These are phyloP conservation scores for Gopherus flavomarginatus DNA, from an alignment of 2,113 vertebrate species.

Conservation along the genomic window DNA sequence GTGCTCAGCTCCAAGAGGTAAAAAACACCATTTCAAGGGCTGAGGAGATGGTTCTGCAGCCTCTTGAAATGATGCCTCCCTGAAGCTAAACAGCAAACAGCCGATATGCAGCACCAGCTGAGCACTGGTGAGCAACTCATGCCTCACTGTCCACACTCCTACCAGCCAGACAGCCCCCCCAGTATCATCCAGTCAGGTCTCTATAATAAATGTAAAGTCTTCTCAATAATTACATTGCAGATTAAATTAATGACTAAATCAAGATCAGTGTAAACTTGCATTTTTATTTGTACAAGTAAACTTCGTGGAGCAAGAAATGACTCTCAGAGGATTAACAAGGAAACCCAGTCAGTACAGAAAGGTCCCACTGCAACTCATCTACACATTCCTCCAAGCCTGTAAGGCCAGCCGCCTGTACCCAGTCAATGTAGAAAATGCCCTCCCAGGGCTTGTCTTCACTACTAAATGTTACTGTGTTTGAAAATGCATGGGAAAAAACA, in stretches of 20 bases:
- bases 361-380: not conserved
- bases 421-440: not conserved
- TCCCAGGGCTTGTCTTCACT: not conserved
- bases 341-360: not conserved
- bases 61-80: fast-evolving
- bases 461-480: not conserved
- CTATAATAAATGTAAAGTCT: not conserved
- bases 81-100: not conserved
- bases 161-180: not conserved
- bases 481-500: not conserved
- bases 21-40: not conserved
- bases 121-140: not conserved
- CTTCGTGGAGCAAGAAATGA: not conserved
- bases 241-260: not conserved
- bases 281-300: not conserved
- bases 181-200: not conserved
- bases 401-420: not conserved
- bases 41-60: not conserved
- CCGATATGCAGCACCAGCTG: not conserved
- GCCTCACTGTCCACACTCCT: not conserved
- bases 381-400: not conserved
- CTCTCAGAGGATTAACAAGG: not conserved
- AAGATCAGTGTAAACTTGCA: not conserved
- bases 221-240: not conserved
- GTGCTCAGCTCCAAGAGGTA: not conserved